Evolutionary conservation across 2,888 invertebrate genomes (phyloP).

Genomic region (Limnephilus rhombicus): DNA sequence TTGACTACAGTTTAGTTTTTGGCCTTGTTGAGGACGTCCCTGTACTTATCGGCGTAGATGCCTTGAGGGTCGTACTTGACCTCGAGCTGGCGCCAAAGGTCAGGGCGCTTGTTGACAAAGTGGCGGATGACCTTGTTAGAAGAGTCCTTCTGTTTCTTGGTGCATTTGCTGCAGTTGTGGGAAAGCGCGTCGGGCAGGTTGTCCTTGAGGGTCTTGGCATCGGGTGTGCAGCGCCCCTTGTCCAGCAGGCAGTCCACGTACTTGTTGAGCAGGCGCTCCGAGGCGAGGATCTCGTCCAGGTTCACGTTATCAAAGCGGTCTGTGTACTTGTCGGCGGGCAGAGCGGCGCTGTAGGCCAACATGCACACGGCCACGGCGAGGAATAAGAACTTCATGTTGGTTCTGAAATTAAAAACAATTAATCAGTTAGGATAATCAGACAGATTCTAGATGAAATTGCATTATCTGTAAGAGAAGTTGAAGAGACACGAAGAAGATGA

Average conservation of each 20-base stretch:
- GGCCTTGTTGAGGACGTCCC: constrained; percentile 69
- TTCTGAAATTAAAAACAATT: not conserved
- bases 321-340: constrained; percentile 77
- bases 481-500: too few relatives aligned
- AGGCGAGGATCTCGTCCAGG: constrained; percentile 82
- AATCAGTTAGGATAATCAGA: not conserved
- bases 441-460: too few relatives aligned
- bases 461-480: too few relatives aligned
- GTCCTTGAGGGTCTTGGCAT: constrained; percentile 79
- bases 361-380: constrained; percentile 71
- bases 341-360: constrained; percentile 72
- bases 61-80: constrained; percentile 84
- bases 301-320: constrained; percentile 84
- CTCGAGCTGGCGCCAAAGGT: constrained; percentile 81
- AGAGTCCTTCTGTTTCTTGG: constrained; percentile 76
- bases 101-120: constrained; percentile 82
- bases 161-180: constrained; percentile 83
- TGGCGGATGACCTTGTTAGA: constrained; percentile 81
- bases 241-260: constrained; percentile 84
- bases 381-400: constrained; percentile 73
- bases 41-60: constrained; percentile 81
- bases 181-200: constrained; percentile 84
- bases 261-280: constrained; percentile 81
- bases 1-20: not conserved
- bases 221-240: constrained; percentile 82